These are phyloP conservation scores for Elachura formosa DNA, from an alignment of 2,113 vertebrate genomes.

Conservation along the genomic window DNA sequence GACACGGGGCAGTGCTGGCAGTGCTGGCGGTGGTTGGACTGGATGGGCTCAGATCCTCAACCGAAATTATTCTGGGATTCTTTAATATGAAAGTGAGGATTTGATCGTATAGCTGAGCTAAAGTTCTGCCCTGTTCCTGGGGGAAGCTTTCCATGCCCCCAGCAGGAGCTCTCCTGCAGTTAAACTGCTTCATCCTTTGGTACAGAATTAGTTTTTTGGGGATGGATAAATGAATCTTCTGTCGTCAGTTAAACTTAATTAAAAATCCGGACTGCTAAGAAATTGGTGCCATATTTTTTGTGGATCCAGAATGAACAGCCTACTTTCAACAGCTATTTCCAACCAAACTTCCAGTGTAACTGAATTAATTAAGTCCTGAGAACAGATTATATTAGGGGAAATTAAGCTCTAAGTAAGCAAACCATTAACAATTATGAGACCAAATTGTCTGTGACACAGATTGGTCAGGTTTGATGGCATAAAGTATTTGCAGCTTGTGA, in stretches of 20 bases:
- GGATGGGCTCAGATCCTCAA: background rate
- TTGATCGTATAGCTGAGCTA: background rate
- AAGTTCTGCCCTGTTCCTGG: background rate
- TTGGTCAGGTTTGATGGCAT: slow-evolving; percentile 11
- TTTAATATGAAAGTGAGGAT: accelerated
- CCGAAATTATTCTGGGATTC: accelerated
- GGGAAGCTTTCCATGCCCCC: background rate
- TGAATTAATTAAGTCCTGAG: slow-evolving; percentile 17
- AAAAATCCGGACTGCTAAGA: background rate
- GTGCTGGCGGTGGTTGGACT: background rate
- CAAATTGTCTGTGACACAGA: slow-evolving; percentile 23
- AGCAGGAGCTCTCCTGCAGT: accelerated
- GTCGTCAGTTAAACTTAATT: background rate
- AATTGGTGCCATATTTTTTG: background rate
- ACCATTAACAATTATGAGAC: slow-evolving; percentile 20
- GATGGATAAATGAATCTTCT: background rate
- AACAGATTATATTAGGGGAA: slow-evolving; percentile 10
- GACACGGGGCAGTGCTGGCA: background rate
- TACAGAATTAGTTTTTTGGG: background rate
- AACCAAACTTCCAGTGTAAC: background rate
- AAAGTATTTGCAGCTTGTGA: background rate
- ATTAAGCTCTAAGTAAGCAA: slow-evolving; percentile 47
- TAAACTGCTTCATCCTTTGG: background rate
- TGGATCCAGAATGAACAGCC: background rate
- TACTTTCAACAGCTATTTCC: background rate